Evolutionary conservation across 2,797 vertebrate species (phyloP).

Genomic region (Pyrocephalus nanus): DNA sequence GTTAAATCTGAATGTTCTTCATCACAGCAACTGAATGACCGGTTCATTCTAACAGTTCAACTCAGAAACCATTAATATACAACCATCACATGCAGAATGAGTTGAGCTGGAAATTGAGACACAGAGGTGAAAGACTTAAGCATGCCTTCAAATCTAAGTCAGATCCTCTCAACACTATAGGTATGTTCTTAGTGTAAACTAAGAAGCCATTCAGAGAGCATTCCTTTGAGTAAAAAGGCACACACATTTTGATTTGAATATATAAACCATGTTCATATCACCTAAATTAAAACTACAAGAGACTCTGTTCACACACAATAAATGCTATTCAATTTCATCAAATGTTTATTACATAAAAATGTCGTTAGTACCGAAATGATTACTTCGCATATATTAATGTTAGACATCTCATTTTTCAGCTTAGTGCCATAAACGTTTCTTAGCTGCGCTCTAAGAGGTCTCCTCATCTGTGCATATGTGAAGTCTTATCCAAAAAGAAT

Average conservation of each 20-base stretch:
- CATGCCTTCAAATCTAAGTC: neutral
- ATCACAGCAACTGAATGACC: neutral
- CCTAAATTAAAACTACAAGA: conserved; percentile 3
- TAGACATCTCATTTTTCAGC: conserved; percentile 4
- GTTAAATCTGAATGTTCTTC: conserved; percentile 32
- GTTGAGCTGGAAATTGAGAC: neutral
- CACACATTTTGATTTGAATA: neutral
- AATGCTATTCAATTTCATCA: neutral
- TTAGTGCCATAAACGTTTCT: neutral
- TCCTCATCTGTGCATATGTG: neutral
- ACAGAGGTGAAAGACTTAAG: neutral
- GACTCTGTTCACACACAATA: neutral
- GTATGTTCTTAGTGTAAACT: conserved; percentile 9
- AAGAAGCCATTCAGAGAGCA: conserved; percentile 20
- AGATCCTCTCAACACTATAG: neutral
- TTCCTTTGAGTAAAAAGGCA: neutral
- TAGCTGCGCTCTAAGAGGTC: neutral
- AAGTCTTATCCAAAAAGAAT: neutral
- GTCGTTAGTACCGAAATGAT: neutral
- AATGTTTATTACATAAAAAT: neutral
- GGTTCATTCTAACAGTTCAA: neutral
- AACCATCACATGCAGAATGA: neutral
- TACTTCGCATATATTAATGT: neutral
- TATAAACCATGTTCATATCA: neutral
- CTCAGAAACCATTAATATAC: neutral